Evolutionary conservation across 1,140 invertebrate genomes (phyloP), one percentile per base, ranked within the genome.

Genomic region (Microplitis mediator): DNA sequence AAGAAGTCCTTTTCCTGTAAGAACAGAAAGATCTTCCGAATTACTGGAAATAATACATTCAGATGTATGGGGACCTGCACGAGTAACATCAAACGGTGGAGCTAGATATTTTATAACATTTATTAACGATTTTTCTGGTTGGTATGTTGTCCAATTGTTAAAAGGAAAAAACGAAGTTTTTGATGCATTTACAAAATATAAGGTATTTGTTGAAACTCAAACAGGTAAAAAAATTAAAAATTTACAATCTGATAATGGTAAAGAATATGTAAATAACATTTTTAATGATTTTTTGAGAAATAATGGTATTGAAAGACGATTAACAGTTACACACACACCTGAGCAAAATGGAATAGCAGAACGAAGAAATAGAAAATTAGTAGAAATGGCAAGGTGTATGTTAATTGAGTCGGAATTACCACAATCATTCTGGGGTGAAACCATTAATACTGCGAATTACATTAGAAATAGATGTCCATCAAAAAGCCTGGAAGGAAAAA

Each of bases 61-160:
- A 0, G 86, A 88, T 75, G 66, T 88, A 4, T 83, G n/a, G 79
- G 86, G 86, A 36, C 86, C 84, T 16, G 83, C 88, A 79, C 75
- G 81, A 32, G 68, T 77, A 5, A 63, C 11, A 32, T 84, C 81
- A 4, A 62, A 82, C 58, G 81, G 84, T 67, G 80, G 80, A 31
- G 76, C 81, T 6, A 73, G 72, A 16, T 88, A 86, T 70, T 82
- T 85, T 54, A 60, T 88, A 0, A 84, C 86, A 0, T 85, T 88
- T 54, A 85, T 84, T 3, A 86, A 88, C 76, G 85, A 88, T 34
- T 83, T 63, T 69, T 77, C 82, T 4, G 72, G 80, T 56, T 84
- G 84, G 76, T 76, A 80, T 68, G 79, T 76, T 71, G 77, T 84
- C 4, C 80, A 82, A 69, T 74, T 87, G 65, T 63, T 88, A 31